Base-by-base conservation (phyloP, 2,888 invertebrate genomes). In the Metalampra italica region DNA sequence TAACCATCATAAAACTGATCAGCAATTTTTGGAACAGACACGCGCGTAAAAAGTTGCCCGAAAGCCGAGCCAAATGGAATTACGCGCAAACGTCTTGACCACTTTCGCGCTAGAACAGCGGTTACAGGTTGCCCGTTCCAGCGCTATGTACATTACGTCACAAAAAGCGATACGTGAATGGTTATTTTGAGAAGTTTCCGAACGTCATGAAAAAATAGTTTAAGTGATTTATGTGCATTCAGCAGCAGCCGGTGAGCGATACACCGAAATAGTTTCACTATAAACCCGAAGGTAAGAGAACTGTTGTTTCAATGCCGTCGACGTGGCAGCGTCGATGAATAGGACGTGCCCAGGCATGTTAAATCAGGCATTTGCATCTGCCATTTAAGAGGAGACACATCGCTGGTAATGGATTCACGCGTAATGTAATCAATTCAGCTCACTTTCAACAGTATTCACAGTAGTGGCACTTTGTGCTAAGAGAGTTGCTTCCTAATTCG, bases 221-320 rank as follows among this genome's bases (percentile, higher is more conserved):
- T 66, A 73, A 74, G 71, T 75, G 83, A 79, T 83, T 83, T 80
- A 83, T 76, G 75, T 68, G 65, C 69, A 72, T 68, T 73, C 66
- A 74, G 67, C 66, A 74, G 67, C 70, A 66, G 66, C 66, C 51
- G 54, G 57, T 61, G 57, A 36, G 57, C 59, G 69, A 71, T 76
- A 64, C 57, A 70, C 76, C 64, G 68, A 83, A 84, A 85, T 84
- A 85, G 82, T 71, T 82, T 78, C 70, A 80, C 75, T 77, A 81
- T 77, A 72, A 73, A 70, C 62, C 57, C 60, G 71, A 75, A 75
- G 70, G 75, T 70, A 72, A 72, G 62, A 53, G 48, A 15, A 63
- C 59, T 54, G 53, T 50, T 54, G 46, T 52, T 55, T 51, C 53
- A 52, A 55, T 53, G 52, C 41, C 37, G 44, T 45, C 45, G 54